phyloP scores from a whole-genome alignment of 2,888 invertebrate genomes.

The Cerceris rybyensis region DNA sequence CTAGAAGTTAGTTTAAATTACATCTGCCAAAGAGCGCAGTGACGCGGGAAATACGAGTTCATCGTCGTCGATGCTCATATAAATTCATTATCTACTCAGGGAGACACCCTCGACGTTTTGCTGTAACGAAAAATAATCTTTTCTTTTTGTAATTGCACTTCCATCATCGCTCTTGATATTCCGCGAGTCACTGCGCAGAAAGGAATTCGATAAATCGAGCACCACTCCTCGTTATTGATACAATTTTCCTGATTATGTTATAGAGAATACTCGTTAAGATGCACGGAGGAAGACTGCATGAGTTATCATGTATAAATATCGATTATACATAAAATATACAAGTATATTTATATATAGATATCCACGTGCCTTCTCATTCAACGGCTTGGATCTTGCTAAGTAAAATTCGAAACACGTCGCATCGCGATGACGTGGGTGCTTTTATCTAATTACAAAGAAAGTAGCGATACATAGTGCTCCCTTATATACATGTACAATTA shows the following conservation, averaged over 20 bases:
- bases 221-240: slow-evolving; percentile 9
- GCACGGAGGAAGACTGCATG: too few relatives aligned
- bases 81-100: slow-evolving; percentile 42
- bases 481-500: slow-evolving; percentile 57
- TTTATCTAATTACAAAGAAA: slow-evolving; percentile 41
- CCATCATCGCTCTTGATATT: slow-evolving; percentile 39
- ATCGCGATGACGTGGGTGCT: slow-evolving; percentile 15
- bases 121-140: slow-evolving; percentile 64
- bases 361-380: background rate
- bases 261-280: too few relatives aligned
- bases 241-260: background rate
- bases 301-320: slow-evolving; percentile 24
- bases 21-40: slow-evolving; percentile 31
- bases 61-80: slow-evolving; percentile 28
- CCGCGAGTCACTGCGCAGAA: slow-evolving; percentile 34
- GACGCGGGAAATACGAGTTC: slow-evolving; percentile 40
- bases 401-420: slow-evolving; percentile 54
- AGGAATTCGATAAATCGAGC: slow-evolving; percentile 3
- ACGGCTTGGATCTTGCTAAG: slow-evolving; percentile 4
- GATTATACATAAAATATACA: slow-evolving; percentile 8
- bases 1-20: background rate
- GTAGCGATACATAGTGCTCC: slow-evolving; percentile 19
- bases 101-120: slow-evolving; percentile 36
- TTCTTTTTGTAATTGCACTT: slow-evolving; percentile 64
- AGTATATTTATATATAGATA: background rate